phyloP scores from a whole-genome alignment of 2,888 invertebrate species.

The Halocaridina rubra region DNA sequence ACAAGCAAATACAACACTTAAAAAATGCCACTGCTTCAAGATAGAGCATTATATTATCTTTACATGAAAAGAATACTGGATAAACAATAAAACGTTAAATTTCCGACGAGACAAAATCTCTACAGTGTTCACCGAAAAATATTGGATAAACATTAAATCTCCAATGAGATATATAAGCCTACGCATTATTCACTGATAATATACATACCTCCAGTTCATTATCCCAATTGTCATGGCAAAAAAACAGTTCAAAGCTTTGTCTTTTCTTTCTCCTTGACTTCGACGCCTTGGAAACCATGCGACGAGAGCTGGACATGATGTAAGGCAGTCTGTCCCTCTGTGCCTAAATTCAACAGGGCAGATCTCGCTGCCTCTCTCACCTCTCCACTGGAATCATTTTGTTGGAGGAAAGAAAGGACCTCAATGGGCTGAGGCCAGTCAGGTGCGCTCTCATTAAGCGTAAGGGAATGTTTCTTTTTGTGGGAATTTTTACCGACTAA shows the following conservation, averaged over 20 bases:
- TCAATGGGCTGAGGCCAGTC: slow-evolving; percentile 57
- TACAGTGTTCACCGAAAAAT: too few relatives aligned
- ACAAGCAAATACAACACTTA: too few relatives aligned
- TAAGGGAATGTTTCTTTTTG: slow-evolving; percentile 35
- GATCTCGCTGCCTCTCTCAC: slow-evolving; percentile 58
- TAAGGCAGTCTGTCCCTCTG: slow-evolving; percentile 57
- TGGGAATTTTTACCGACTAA: slow-evolving; percentile 26
- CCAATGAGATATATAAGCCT: too few relatives aligned
- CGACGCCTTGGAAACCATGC: slow-evolving; percentile 61
- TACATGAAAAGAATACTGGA: too few relatives aligned
- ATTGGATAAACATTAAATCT: too few relatives aligned
- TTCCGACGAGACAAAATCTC: too few relatives aligned
- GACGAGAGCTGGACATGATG: slow-evolving; percentile 61
- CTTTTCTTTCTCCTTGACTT: slow-evolving; percentile 43
- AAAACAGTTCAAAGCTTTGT: background rate
- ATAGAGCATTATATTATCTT: too few relatives aligned
- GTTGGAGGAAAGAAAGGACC: slow-evolving; percentile 61
- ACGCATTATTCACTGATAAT: background rate
- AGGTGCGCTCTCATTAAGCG: background rate
- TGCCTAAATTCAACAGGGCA: slow-evolving; percentile 49
- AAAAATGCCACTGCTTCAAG: too few relatives aligned
- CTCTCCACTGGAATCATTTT: slow-evolving; percentile 50
- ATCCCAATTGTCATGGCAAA: background rate
- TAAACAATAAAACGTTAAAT: too few relatives aligned
- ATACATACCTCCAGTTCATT: background rate